phyloP scores from a whole-genome alignment of 2,113 vertebrate species.

The Crotalus horridus region DNA sequence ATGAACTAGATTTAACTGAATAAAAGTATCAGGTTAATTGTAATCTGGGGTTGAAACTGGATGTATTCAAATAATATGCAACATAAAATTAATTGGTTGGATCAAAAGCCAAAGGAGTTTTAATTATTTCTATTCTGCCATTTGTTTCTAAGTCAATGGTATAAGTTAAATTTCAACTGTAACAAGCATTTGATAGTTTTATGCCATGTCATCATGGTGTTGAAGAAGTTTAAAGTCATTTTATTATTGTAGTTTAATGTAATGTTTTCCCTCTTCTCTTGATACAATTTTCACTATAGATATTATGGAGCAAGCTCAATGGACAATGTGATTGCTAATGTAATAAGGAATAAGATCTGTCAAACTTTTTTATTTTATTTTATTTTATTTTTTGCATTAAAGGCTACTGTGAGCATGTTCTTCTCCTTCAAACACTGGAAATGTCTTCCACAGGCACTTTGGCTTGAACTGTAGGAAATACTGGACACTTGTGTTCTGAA shows the following conservation, averaged over 20 bases:
- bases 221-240: not conserved
- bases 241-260: not conserved
- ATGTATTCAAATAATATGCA: not conserved
- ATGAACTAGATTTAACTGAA: not conserved
- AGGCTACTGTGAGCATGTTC: not conserved
- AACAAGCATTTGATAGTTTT: constrained; percentile 1
- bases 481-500: not conserved
- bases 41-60: not conserved
- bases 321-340: not conserved
- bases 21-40: not conserved
- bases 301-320: not conserved
- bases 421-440: not conserved
- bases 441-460: not conserved
- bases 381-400: not conserved
- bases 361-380: not conserved
- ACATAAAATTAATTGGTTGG: not conserved
- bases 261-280: not conserved
- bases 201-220: not conserved
- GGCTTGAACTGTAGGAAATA: not conserved
- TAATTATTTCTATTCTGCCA: constrained; percentile 14
- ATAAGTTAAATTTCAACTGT: not conserved
- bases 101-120: not conserved
- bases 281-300: not conserved
- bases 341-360: not conserved
- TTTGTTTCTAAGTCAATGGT: constrained; percentile 12